A percentile compares a stretch with the other conserved stretches of the same genome.
phyloP scores from a whole-genome alignment of 1,140 invertebrate genomes.

The Euwallacea similis region DNA sequence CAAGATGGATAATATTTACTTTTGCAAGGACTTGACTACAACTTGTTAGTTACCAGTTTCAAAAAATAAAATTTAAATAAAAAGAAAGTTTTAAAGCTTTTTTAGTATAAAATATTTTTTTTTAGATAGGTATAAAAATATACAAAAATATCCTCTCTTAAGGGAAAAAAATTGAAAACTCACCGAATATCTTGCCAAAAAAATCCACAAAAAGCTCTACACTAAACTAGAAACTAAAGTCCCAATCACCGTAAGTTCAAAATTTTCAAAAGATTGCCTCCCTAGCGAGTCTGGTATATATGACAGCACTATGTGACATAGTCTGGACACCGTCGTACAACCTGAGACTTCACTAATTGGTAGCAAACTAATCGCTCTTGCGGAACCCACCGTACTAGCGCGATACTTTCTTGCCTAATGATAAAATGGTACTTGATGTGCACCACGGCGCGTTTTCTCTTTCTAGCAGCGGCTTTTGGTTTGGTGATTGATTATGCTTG shows the following conservation, averaged over 20 bases:
- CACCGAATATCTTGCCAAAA: background rate
- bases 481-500: background rate
- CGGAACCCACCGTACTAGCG: background rate
- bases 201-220: background rate
- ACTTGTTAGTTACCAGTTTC: too few relatives aligned
- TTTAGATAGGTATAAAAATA: background rate
- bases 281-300: background rate
- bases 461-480: background rate
- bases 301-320: background rate
- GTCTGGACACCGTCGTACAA: slow-evolving; percentile 11
- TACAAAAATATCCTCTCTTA: background rate
- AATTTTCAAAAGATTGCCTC: background rate
- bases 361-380: slow-evolving; percentile 12
- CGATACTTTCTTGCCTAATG: slow-evolving; percentile 20
- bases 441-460: slow-evolving; percentile 19
- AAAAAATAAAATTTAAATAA: too few relatives aligned
- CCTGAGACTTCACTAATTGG: slow-evolving; percentile 7
- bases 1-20: too few relatives aligned
- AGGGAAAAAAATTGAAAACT: background rate
- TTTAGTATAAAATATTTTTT: background rate
- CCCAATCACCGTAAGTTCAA: background rate
- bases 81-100: too few relatives aligned
- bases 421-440: slow-evolving; percentile 28
- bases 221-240: background rate
- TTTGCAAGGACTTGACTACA: too few relatives aligned